Evolutionary conservation across 2,113 vertebrate genomes (phyloP), one percentile per base, ranked within the genome.

Genomic region (Xiphophorus couchianus): DNA sequence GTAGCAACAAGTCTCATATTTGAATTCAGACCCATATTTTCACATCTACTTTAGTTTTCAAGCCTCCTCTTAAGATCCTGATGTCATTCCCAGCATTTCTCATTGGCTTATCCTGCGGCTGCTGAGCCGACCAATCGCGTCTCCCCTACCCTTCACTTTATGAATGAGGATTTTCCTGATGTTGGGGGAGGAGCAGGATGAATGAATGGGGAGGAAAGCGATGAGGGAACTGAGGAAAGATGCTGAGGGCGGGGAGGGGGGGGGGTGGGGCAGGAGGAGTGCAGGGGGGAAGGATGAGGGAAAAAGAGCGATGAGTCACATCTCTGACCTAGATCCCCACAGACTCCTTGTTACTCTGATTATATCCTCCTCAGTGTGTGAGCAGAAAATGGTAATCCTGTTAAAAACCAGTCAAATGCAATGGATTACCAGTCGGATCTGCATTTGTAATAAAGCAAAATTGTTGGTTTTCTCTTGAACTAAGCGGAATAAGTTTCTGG

Each of bases 321-420:
- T 89, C 88, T 86, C 88, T 91, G 92, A 93, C 92, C 91, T 80
- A 92, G 78, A 92, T 90, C 87, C 81, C 80, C 14, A 68, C 44
- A 42, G 81, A 86, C 73, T 90, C 85, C 84, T 83, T 31, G 6
- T 67, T 74, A 84, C 71, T 81, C 86, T 82, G 82, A 76, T 81
- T 71, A 89, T 79, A 35, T 81, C 88, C 74, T 83, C n/a, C 8
- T 64, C 11, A 51, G 0, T 78, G 51, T 79, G 65, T 76, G 71
- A 71, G 72, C 76, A 73, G 62, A 15, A 33, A 70, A 78, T 77
- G 80, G 68, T 66, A 76, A 79, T 51, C 72, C 22, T 69, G 28
- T 35, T 60, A 7, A 74, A 66, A 80, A 64, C 68, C 68, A 67
- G 37, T 78, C 81, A 71, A 66, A 73, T 54, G 31, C 58, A 64